Evolutionary conservation across 2,113 vertebrate species (phyloP).

Genomic region (Vireo altiloquus): DNA sequence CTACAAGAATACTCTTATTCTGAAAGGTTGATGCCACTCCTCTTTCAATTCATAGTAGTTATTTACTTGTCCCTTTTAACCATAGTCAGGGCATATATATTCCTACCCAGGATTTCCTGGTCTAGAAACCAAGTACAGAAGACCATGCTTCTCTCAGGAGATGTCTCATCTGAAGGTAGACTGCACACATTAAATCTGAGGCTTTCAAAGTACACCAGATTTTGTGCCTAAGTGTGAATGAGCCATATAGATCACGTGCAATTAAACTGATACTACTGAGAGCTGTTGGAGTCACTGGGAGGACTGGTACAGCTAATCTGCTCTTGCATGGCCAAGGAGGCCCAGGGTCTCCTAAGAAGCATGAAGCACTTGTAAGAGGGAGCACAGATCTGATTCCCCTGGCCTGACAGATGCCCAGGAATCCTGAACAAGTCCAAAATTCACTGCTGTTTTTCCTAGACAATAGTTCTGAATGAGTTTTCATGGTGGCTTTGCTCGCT

Average conservation of each 20-base stretch:
- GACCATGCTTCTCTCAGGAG: neutral
- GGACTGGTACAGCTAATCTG: neutral
- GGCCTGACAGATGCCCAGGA: neutral
- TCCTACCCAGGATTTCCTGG: neutral
- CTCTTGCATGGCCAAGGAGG: neutral
- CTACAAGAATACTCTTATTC: neutral
- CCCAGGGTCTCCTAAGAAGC: neutral
- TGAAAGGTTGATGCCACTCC: neutral
- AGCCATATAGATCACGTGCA: neutral
- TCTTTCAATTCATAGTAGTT: neutral
- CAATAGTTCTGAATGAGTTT: neutral
- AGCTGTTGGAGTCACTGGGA: neutral
- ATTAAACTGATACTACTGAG: neutral
- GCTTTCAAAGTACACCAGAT: neutral
- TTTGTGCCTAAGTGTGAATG: neutral
- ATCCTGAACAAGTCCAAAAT: neutral
- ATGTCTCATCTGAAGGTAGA: neutral
- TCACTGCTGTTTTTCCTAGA: neutral
- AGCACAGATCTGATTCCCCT: neutral
- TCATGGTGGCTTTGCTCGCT: rapidly evolving
- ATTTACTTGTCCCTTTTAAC: neutral
- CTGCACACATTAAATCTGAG: neutral
- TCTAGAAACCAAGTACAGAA: neutral
- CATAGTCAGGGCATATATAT: neutral
- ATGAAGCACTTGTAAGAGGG: neutral